Evolutionary conservation across 2,888 invertebrate genomes (phyloP), one percentile per base, ranked within the genome.

Genomic region (Steinernema hermaphroditum): DNA sequence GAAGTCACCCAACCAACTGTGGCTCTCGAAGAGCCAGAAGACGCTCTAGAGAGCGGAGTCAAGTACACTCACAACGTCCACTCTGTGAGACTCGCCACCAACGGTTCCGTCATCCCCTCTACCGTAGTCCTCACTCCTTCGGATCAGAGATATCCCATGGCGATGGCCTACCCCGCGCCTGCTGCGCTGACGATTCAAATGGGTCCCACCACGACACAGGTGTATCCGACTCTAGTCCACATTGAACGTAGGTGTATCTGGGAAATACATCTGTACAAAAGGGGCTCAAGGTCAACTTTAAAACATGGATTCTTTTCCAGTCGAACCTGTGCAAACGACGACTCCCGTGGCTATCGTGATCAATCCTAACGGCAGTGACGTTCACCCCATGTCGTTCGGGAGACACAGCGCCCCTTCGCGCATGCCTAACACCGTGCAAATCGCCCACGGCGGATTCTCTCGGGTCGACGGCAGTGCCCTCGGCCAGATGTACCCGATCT

Each of bases 341-440:
- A 54, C 54, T 16, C 54, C 54, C 1, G 27, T 54, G 54, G 54
- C 54, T 22, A 54, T 54, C 54, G 16, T 54, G 24, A 27, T 54
- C 4, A 24, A 54, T 14, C 19, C 22, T 14, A 54, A 54, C 54
- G 54, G 54, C 4, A 54, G 19, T 4, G 19, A 22, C 9, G 27
- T 54, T 12, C 54, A 27, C 22, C 22, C 22, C 24, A 54, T 24
- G 22, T 54, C 54, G 14, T 54, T 54, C 24, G 27, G 24, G 54
- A 54, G 27, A 27, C 22, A 54, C 54, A 16, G n/a, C 16, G 2
- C 14, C 14, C 41, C 41, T 9, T 41, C 41, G 41, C 41, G 41
- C 9, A 49, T 49, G 49, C 49, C 49, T 6, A 49, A 49, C 49
- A 49, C 49, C 6, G 49, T 49, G 6, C 49, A 49, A 19, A 49